Base-by-base conservation (phyloP, 2,797 vertebrate species). In the Linurgus olivaceus region DNA sequence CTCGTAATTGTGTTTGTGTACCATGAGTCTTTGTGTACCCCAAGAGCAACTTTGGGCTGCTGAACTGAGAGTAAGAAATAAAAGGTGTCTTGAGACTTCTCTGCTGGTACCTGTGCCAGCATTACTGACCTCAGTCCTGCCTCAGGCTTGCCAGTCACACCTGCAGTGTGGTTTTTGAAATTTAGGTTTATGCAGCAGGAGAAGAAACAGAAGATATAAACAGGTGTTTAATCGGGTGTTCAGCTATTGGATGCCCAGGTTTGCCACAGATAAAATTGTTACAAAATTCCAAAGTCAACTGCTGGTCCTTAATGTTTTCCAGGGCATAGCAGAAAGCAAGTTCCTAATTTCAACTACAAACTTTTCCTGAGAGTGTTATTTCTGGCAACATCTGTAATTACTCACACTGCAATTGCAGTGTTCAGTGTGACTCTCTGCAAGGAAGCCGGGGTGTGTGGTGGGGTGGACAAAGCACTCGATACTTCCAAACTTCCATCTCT, bases 381-480 rank as follows among this genome's bases (percentile, higher is more conserved):
- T 86, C 55, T 57, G 62, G 71, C 44, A 47, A 19, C 38, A 67
- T 26, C 55, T 59, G 19, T 40, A 61, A 71, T 61, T 44, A 19
- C 10, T 5, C 37, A 28, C 16, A 5, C 19, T 44, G 35, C 55
- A 70, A 25, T n/a, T 52, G 29, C 33, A 38, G 23, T 18, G 33
- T 40, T 72, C 0, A 0, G 7, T 31, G 37, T 57, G 61, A 77
- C 55, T 73, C 4, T 25, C 38, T 57, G 31, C 2, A 4, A 52
- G 26, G 66, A 80, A 84, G 50, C 24, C 0, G 0, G 40, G 31
- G 29, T 47, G 11, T 37, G 23, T 0, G 0, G 28, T 48, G 55
- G 58, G 47, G 38, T 14, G 33, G 57, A 25, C 31, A 68, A 71
- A 85, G 57, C 14, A 37, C 29, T 62, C 0, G 0, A 12, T 31